Conservation (phyloP, 1,140 invertebrate genomes). For the Leptonema lineaticorne region DNA sequence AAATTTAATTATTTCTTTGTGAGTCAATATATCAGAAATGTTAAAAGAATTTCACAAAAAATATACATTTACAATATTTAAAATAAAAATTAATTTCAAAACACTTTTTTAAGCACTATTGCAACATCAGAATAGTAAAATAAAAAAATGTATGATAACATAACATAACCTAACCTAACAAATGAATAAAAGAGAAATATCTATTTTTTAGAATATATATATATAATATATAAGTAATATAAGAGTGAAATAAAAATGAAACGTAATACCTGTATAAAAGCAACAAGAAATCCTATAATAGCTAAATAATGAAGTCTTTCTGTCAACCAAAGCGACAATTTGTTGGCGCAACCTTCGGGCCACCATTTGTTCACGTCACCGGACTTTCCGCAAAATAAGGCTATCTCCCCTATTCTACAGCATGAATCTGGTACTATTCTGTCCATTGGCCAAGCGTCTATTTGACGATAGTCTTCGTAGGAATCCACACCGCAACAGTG, state of each 20-base stretch:
- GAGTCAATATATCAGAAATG: too few relatives aligned
- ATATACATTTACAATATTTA: neutral
- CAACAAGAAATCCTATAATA: constrained; percentile 69
- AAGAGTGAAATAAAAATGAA: too few relatives aligned
- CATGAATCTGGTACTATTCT: constrained; percentile 79
- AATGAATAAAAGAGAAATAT: neutral
- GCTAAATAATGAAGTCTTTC: constrained; percentile 70
- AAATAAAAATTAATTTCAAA: neutral
- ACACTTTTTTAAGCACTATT: too few relatives aligned
- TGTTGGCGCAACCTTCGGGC: constrained; percentile 67
- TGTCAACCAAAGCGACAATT: constrained; percentile 69
- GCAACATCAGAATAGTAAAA: too few relatives aligned
- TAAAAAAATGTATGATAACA: too few relatives aligned
- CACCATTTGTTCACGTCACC: constrained; percentile 63
- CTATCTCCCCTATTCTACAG: constrained; percentile 57
- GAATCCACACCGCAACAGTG: constrained; percentile 83
- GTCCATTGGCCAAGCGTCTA: constrained; percentile 73
- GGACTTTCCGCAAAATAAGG: constrained; percentile 55
- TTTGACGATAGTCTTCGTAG: constrained; percentile 82
- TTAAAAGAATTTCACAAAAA: too few relatives aligned
- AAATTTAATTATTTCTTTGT: too few relatives aligned
- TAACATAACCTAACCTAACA: neutral
- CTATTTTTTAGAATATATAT: too few relatives aligned
- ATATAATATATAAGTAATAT: neutral
- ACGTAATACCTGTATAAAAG: constrained; percentile 66